Base-by-base conservation (phyloP, 1,140 invertebrate genomes). In the Copidosoma floridanum region DNA sequence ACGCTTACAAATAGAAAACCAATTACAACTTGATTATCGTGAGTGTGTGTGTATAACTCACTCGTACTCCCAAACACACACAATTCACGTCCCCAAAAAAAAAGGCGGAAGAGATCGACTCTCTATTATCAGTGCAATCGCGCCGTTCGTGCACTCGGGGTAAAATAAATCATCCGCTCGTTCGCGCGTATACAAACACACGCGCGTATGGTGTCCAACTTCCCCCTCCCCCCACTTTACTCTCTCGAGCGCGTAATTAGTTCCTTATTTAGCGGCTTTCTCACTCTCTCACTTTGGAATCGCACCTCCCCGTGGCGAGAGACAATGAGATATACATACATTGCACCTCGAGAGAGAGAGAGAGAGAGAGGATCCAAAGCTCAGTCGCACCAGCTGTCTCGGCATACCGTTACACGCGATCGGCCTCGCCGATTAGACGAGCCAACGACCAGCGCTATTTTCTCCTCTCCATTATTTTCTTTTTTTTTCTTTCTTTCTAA, bases 251-350 rank as follows among this genome's bases (percentile, higher is more conserved):
- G 37, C 24, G 48, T 59, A 59, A 59, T 52, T 52, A 57, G 27
- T 59, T 37, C 48, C 48, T 59, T 51, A 44, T 51, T 58, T 58
- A 57, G 43, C 44, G 29, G 40, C 16, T 5, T 1, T 43, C 53
- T 56, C 41, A n/a, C n/a, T n/a, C n/a, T n/a, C n/a, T n/a, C n/a
- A n/a, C n/a, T n/a, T n/a, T n/a, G n/a, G 41, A 24, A 35, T 56
- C 37, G 46, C 41, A 23, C n/a, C 14, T 14, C 4, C 10, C 26
- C 11, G 55, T 11, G 10, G 21, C n/a, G n/a, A 11, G 32, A 21
- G 55, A 41, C 55, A 57, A 57, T 57, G 46, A 50, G 24, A 57
- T 57, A 57, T 57, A n/a, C n/a, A n/a, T n/a, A n/a, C n/a, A n/a
- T n/a, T n/a, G n/a, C n/a, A 41, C 10, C 29, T 27, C 2, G 37